Evolutionary conservation across 2,113 vertebrate species (phyloP).

Genomic region (Ranitomeya imitator): DNA sequence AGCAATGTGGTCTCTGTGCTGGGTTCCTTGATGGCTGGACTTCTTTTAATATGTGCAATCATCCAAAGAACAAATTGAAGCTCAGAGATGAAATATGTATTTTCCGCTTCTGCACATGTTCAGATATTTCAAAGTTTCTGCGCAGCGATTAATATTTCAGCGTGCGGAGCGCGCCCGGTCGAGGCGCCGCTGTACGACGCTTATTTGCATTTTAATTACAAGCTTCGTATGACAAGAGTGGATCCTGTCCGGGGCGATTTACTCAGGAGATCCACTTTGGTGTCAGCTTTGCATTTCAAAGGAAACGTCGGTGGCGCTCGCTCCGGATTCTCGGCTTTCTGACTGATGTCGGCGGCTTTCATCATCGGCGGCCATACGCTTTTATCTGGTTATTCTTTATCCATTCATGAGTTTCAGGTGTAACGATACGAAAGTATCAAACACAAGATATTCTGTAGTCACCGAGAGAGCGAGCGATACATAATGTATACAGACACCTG

Average conservation of each 20-base stretch:
- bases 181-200: background rate
- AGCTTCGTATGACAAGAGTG: background rate
- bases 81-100: background rate
- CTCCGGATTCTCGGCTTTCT: background rate
- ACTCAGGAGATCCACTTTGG: background rate
- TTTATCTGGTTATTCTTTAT: background rate
- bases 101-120: background rate
- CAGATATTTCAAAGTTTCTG: background rate
- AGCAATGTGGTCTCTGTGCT: background rate
- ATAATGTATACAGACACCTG: background rate
- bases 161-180: background rate
- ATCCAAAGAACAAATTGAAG: background rate
- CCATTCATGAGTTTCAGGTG: background rate
- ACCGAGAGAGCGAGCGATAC: background rate
- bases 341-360: background rate
- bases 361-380: background rate
- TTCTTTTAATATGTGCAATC: background rate
- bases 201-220: slow-evolving; percentile 49
- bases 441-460: background rate
- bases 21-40: background rate
- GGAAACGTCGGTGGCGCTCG: background rate
- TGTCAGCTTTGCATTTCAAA: slow-evolving; percentile 36
- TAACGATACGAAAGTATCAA: background rate
- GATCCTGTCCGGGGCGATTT: slow-evolving; percentile 21
- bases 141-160: slow-evolving; percentile 9